A percentile compares a stretch with the other conserved stretches of the same genome.
Conservation (phyloP, 2,888 invertebrate species). For the Epirrita christyi region DNA sequence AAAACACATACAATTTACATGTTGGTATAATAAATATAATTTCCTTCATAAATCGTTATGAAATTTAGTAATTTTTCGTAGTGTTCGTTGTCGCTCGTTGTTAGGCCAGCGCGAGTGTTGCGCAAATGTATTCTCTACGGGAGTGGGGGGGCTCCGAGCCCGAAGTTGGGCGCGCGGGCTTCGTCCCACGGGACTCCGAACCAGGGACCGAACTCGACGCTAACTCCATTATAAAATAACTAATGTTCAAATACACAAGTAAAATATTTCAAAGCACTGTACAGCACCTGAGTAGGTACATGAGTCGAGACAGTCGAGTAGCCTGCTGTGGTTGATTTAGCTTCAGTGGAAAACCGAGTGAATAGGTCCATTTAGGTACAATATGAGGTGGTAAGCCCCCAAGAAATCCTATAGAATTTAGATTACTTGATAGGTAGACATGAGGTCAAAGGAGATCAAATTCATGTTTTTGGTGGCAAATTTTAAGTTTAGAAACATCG, state of each 20-base stretch:
- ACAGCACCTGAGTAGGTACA: no score
- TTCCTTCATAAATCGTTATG: conserved; percentile 39
- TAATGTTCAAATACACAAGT: conserved; percentile 27
- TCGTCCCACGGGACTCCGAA: conserved; percentile 70
- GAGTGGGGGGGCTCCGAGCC: conserved; percentile 75
- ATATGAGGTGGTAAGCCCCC: no score
- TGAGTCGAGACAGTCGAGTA: no score
- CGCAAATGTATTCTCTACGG: conserved; percentile 84
- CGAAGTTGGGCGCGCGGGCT: conserved; percentile 84
- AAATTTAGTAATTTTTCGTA: conserved; percentile 79
- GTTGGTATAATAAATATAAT: conserved; percentile 14
- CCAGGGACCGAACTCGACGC: conserved; percentile 70
- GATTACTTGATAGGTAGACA: no score
- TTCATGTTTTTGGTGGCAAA: no score
- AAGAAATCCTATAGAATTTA: no score
- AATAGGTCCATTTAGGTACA: no score
- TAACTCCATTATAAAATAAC: conserved; percentile 15
- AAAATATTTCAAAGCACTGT: not conserved
- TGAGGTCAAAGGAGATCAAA: no score
- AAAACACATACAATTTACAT: no score
- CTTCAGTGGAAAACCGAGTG: no score
- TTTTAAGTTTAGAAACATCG: not conserved
- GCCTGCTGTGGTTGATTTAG: no score
- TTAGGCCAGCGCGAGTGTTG: conserved; percentile 81
- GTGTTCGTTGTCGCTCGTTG: conserved; percentile 77